These are phyloP conservation scores for Albula glossodonta DNA, from an alignment of 2,113 vertebrate species.

Conservation along the genomic window DNA sequence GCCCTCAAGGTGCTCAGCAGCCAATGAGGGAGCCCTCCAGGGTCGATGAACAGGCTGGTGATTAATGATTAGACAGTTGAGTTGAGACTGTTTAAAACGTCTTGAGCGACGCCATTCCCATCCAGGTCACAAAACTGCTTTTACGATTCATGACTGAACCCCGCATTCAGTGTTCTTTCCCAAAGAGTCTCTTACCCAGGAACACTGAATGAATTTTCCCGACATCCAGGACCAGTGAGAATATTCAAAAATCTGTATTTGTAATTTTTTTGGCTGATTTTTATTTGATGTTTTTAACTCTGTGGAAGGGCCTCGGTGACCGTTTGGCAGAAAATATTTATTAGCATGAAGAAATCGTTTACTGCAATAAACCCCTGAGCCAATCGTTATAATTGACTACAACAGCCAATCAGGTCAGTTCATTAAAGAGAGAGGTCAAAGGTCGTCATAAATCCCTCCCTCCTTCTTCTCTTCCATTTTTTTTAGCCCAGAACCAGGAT, in stretches of 20 bases:
- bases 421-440: conserved; percentile 15
- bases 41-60: background rate
- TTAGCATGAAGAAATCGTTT: background rate
- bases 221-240: too few relatives aligned
- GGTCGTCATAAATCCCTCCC: background rate
- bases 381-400: conserved; percentile 16
- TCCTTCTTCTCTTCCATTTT: background rate
- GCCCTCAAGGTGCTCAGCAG: too few relatives aligned
- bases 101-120: background rate
- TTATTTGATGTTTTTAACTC: background rate
- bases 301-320: background rate
- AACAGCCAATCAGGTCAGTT: conserved; percentile 3
- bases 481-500: background rate
- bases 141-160: too few relatives aligned
- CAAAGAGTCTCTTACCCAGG: too few relatives aligned
- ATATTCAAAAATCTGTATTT: background rate
- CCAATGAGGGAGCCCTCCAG: too few relatives aligned
- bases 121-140: background rate
- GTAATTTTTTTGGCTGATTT: background rate
- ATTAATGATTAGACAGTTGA: background rate
- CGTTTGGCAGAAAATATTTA: background rate
- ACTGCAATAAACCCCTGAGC: background rate
- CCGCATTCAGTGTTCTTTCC: too few relatives aligned
- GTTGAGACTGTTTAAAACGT: background rate
- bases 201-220: background rate